Conservation (phyloP, 1,140 invertebrate species). For the Drosophila persimilis region DNA sequence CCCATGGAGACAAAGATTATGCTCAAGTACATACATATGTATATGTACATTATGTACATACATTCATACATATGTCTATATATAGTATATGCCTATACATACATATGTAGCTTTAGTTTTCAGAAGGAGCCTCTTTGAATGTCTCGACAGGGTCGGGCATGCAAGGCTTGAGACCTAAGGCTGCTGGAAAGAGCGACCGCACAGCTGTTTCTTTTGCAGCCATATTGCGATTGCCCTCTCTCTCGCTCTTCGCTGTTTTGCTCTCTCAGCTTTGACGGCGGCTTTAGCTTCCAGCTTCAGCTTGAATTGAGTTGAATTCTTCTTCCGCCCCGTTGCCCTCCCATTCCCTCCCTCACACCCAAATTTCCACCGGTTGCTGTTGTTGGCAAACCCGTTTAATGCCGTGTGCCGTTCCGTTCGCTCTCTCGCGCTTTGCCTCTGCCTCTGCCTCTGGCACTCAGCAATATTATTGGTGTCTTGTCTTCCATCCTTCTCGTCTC, state of each 20-base stretch:
- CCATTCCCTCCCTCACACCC: not conserved
- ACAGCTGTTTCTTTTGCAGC: slow-evolving; percentile 38
- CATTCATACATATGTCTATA: too few relatives aligned
- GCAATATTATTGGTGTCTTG: not conserved
- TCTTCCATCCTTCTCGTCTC: slow-evolving; percentile 15
- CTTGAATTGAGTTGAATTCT: slow-evolving; percentile 32
- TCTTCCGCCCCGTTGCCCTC: slow-evolving; percentile 1
- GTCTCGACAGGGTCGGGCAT: slow-evolving; percentile 6
- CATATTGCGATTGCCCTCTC: slow-evolving; percentile 18
- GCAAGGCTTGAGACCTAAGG: not conserved
- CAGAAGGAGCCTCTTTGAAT: slow-evolving; percentile 6
- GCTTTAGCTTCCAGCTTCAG: slow-evolving; percentile 11
- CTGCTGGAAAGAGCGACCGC: not conserved
- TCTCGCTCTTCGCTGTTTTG: not conserved
- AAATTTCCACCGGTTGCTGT: slow-evolving; percentile 21
- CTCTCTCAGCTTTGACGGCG: slow-evolving; percentile 1
- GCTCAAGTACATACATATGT: too few relatives aligned
- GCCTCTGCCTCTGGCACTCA: not conserved
- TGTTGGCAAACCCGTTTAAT: slow-evolving; percentile 65
- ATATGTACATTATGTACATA: too few relatives aligned
- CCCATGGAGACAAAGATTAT: too few relatives aligned
- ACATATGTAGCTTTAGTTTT: slow-evolving; percentile 12
- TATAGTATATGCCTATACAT: too few relatives aligned
- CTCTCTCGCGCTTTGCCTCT: slow-evolving; percentile 12
- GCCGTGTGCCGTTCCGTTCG: slow-evolving; percentile 35